Percentiles rank a stretch among this genome's conserved stretches.
Evolutionary conservation across 2,113 vertebrate species (phyloP).

Genomic region (Halcyon senegalensis): DNA sequence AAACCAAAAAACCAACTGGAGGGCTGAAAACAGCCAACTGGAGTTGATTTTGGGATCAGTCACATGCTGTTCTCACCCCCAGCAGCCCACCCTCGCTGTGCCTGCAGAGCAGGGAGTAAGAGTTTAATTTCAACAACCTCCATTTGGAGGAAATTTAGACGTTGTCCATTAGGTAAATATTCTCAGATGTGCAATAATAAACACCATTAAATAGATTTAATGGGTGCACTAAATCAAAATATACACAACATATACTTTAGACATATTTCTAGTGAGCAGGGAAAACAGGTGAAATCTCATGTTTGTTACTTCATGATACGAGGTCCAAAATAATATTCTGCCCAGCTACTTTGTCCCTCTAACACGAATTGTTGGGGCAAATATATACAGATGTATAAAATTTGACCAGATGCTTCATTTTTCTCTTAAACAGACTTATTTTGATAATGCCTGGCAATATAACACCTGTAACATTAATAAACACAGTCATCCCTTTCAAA

Average conservation of each 20-base stretch:
- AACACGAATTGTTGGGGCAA: background rate
- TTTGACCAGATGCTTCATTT: slow-evolving; percentile 8
- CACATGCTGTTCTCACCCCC: background rate
- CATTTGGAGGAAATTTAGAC: background rate
- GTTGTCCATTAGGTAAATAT: background rate
- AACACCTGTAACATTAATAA: slow-evolving; percentile 17
- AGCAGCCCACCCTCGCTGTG: background rate
- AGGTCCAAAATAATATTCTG: background rate
- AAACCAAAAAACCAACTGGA: background rate
- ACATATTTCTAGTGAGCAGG: background rate
- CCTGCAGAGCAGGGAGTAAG: background rate
- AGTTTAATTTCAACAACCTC: background rate
- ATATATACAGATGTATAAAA: background rate
- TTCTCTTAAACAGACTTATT: slow-evolving; percentile 34
- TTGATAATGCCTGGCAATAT: slow-evolving; percentile 34
- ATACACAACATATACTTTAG: background rate
- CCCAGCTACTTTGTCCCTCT: background rate
- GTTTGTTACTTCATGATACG: background rate
- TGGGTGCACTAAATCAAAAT: background rate
- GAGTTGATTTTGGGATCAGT: background rate
- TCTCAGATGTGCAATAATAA: slow-evolving; percentile 22
- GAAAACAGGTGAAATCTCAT: background rate
- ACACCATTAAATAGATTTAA: background rate
- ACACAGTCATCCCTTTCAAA: slow-evolving; percentile 38
- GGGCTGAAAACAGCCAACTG: rapidly evolving